Percentiles rank a stretch among this genome's conserved stretches.
phyloP scores from a whole-genome alignment of 2,113 vertebrate species.

The Rhineura floridana region DNA sequence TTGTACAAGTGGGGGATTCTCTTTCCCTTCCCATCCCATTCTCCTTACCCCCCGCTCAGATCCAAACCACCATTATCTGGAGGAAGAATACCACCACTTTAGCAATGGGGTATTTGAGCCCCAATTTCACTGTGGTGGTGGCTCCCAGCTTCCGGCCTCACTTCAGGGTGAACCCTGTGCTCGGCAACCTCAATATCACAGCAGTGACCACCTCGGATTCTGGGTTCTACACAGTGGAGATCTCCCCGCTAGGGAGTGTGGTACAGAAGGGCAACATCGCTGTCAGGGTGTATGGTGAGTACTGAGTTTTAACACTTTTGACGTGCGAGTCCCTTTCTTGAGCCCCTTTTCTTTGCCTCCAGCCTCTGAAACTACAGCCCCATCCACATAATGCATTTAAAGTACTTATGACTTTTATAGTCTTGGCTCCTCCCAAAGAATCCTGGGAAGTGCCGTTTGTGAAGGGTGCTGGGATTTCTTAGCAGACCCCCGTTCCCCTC shows the following conservation, averaged over 20 bases:
- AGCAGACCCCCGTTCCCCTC: too few species aligned
- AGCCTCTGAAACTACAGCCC: too few species aligned
- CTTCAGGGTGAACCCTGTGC: slow-evolving; percentile 44
- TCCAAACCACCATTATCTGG: slow-evolving; percentile 49
- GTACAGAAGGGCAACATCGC: slow-evolving; percentile 45
- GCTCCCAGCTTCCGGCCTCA: slow-evolving; percentile 33
- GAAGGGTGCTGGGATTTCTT: too few species aligned
- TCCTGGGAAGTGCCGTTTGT: too few species aligned
- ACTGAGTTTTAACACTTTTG: not conserved
- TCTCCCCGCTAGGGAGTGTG: slow-evolving; percentile 44
- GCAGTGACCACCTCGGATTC: slow-evolving; percentile 38
- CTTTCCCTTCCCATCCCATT: slow-evolving; percentile 16
- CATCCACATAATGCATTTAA: not conserved
- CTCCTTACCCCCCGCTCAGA: not conserved
- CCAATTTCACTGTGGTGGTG: slow-evolving; percentile 43
- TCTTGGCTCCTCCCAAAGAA: too few species aligned
- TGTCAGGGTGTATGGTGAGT: slow-evolving; percentile 68
- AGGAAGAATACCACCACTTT: slow-evolving; percentile 40
- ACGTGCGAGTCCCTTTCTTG: not conserved
- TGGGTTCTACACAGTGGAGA: slow-evolving; percentile 54
- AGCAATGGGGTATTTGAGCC: slow-evolving; percentile 43
- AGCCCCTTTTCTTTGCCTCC: not conserved
- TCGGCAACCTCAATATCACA: slow-evolving; percentile 53
- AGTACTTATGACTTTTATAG: too few species aligned
- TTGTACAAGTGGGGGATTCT: not conserved